Evolutionary conservation across 1,140 invertebrate species (phyloP).

Genomic region (Eumeta japonica): DNA sequence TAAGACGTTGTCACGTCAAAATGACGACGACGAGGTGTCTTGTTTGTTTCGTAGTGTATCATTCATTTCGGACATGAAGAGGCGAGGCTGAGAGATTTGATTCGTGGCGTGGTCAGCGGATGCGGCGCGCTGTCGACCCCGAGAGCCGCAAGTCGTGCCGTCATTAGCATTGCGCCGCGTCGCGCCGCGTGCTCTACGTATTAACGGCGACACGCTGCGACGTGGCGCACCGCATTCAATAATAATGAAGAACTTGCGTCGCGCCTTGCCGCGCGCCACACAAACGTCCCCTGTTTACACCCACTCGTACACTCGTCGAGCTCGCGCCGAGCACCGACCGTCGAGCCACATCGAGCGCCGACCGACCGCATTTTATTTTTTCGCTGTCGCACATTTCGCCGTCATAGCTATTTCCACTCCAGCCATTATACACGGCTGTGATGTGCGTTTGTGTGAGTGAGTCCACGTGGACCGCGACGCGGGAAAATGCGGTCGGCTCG

Average conservation of each 20-base stretch:
- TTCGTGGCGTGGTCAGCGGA: too few species aligned
- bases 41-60: too few species aligned
- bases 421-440: slow-evolving; percentile 50
- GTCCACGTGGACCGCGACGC: slow-evolving; percentile 53
- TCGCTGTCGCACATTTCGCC: slow-evolving; percentile 60
- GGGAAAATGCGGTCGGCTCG: slow-evolving; percentile 21
- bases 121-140: too few species aligned
- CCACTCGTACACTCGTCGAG: slow-evolving; percentile 49
- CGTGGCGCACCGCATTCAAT: slow-evolving; percentile 29
- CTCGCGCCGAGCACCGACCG: slow-evolving; percentile 20
- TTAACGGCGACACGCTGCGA: too few species aligned
- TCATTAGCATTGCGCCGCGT: too few species aligned
- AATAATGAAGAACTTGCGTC: slow-evolving; percentile 47
- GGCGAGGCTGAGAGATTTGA: too few species aligned
- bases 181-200: too few species aligned
- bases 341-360: slow-evolving; percentile 45
- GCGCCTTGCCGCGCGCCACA: slow-evolving; percentile 40
- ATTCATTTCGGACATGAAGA: too few species aligned
- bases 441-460: slow-evolving; percentile 47
- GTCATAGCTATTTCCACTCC: slow-evolving; percentile 59
- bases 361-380: slow-evolving; percentile 59
- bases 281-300: slow-evolving; percentile 57
- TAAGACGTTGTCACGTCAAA: too few species aligned
- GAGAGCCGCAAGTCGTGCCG: too few species aligned
- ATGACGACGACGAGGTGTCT: too few species aligned